Percentiles rank a stretch among this genome's conserved stretches.
phyloP scores from a whole-genome alignment of 2,113 vertebrate species.

The Picathartes gymnocephalus region DNA sequence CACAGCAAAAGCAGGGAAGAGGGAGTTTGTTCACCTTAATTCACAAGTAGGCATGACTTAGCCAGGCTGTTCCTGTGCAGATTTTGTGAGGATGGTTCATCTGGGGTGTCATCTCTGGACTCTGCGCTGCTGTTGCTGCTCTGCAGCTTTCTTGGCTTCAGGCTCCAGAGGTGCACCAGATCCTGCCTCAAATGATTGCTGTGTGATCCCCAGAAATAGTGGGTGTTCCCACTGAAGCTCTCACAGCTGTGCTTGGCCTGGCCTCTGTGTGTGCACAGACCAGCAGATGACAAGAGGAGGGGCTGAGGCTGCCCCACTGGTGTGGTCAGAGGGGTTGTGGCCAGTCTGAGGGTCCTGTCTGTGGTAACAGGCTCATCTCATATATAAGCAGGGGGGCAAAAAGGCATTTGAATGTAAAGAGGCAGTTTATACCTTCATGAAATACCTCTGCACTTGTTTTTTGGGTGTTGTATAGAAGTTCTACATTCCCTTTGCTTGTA shows the following conservation, averaged over 20 bases:
- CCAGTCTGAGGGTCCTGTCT: neutral
- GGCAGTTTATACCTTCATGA: neutral
- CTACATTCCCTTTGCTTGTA: neutral
- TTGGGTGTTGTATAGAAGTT: neutral
- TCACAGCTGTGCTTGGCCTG: neutral
- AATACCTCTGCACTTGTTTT: neutral
- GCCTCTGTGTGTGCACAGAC: neutral
- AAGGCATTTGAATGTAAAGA: neutral
- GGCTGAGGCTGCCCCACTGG: rapidly evolving
- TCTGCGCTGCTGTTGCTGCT: neutral
- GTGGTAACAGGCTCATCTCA: neutral
- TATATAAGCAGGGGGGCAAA: rapidly evolving
- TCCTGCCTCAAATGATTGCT: neutral
- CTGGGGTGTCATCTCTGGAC: neutral
- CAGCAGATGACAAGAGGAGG: neutral
- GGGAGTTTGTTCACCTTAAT: neutral
- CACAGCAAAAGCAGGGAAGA: neutral
- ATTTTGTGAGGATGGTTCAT: neutral
- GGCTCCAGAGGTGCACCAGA: neutral
- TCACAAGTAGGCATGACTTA: neutral
- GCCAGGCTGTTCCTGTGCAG: neutral
- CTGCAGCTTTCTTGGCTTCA: neutral
- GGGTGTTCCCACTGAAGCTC: neutral
- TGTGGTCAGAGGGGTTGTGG: neutral
- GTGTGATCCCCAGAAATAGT: neutral